Evolutionary conservation across 2,888 invertebrate species (phyloP).

Genomic region (Leptinotarsa tumamoca): DNA sequence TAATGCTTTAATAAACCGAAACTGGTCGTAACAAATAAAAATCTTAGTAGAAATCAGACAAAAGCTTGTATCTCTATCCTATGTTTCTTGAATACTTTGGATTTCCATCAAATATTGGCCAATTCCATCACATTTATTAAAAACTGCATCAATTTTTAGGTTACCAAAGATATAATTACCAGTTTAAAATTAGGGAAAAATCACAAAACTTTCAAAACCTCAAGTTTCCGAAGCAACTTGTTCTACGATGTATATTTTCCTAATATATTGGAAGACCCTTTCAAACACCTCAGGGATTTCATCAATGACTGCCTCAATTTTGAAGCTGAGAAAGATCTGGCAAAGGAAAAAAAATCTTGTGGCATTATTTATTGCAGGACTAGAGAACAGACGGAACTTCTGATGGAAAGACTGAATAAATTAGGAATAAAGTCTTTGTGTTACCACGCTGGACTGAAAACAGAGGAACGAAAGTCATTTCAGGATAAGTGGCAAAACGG

Average conservation of each 20-base stretch:
- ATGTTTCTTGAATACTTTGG: too few species aligned
- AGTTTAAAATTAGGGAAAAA: conserved; percentile 73
- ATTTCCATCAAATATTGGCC: too few species aligned
- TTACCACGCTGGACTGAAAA: conserved; percentile 91
- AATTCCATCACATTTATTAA: too few species aligned
- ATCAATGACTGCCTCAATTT: conserved; percentile 75
- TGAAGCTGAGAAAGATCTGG: conserved; percentile 67
- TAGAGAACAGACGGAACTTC: conserved; percentile 87
- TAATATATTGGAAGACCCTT: conserved; percentile 85
- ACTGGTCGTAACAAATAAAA: too few species aligned
- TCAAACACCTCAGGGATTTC: conserved; percentile 82
- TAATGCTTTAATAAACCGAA: too few species aligned
- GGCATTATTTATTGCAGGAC: conserved; percentile 71
- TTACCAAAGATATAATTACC: conserved; percentile 84
- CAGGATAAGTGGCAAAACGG: conserved; percentile 96
- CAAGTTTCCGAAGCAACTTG: conserved; percentile 92
- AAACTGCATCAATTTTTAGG: conserved; percentile 66
- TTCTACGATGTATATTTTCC: conserved; percentile 94
- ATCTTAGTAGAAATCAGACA: too few species aligned
- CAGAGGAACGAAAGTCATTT: conserved; percentile 78
- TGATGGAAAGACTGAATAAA: conserved; percentile 81
- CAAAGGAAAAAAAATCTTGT: conserved; percentile 56
- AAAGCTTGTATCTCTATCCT: too few species aligned
- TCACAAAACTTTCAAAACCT: conserved; percentile 76
- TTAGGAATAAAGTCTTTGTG: conserved; percentile 82